A percentile compares a stretch with the other conserved stretches of the same genome.
Evolutionary conservation across 2,888 invertebrate species (phyloP).

Genomic region (Steromphala cineraria): DNA sequence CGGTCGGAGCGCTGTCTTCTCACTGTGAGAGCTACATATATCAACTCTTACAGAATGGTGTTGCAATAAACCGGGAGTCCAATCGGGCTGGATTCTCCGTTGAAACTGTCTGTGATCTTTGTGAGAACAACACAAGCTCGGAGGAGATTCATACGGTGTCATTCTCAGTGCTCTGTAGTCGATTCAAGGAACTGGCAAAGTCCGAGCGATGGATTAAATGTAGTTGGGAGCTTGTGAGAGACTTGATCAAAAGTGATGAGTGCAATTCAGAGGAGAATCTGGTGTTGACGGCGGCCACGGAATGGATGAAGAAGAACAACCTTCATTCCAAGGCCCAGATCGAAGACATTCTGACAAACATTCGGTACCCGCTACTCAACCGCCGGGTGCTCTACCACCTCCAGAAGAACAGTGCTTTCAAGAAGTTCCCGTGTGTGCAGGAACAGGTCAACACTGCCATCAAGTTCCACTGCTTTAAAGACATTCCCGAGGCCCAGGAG

Average conservation of each 20-base stretch:
- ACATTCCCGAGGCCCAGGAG: conserved; percentile 63
- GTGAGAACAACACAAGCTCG: conserved; percentile 48
- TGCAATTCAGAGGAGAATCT: conserved; percentile 66
- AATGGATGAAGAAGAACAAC: conserved; percentile 70
- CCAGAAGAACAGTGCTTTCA: conserved; percentile 67
- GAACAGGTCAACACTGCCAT: conserved; percentile 63
- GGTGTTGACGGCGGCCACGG: conserved; percentile 66
- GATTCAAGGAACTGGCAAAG: conserved; percentile 57
- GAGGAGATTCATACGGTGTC: conserved; percentile 54
- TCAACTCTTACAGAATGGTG: conserved; percentile 56
- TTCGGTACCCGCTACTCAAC: conserved; percentile 66
- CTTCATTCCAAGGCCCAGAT: conserved; percentile 65
- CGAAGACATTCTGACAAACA: conserved; percentile 66
- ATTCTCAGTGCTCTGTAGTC: conserved; percentile 62
- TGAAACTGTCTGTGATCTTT: conserved; percentile 39
- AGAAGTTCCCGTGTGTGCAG: conserved; percentile 68
- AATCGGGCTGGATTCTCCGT: conserved; percentile 39
- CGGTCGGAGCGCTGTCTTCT: conserved; percentile 61
- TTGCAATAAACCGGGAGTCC: conserved; percentile 42
- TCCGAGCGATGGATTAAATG: conserved; percentile 60
- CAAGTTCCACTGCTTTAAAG: conserved; percentile 67
- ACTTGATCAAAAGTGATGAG: conserved; percentile 59
- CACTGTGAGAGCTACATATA: conserved; percentile 69
- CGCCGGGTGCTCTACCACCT: conserved; percentile 66
- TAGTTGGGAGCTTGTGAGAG: conserved; percentile 60